These are phyloP conservation scores for Heliconius himera DNA, from an alignment of 1,140 invertebrate genomes.

Conservation along the genomic window DNA sequence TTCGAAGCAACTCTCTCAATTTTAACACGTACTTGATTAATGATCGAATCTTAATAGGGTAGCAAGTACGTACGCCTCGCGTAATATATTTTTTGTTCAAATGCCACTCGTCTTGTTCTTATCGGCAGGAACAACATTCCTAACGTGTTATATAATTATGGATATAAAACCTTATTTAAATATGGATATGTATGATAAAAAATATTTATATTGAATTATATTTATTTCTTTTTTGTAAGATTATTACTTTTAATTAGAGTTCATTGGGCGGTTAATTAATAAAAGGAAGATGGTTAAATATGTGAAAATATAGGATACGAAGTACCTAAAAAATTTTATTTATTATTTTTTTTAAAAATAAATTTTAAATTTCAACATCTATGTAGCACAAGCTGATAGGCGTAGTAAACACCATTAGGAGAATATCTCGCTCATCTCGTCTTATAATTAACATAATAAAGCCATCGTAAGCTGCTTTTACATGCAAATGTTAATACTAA, in stretches of 20 bases:
- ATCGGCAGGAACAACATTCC: background rate
- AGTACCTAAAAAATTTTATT: background rate
- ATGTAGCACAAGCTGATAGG: background rate
- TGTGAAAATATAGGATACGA: background rate
- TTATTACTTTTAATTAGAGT: background rate
- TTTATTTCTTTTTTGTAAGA: background rate
- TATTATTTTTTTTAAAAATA: too few species aligned
- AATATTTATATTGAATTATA: background rate
- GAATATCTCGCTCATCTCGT: background rate
- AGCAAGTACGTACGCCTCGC: background rate
- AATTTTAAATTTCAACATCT: too few species aligned
- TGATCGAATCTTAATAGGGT: background rate
- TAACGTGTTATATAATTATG: background rate
- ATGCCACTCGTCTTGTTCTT: background rate
- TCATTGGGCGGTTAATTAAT: background rate
- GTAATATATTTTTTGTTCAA: background rate
- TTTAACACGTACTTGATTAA: constrained; percentile 7
- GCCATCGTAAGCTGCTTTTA: background rate
- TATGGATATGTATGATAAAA: background rate
- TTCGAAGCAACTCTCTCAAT: constrained; percentile 17
- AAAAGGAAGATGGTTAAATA: too few species aligned
- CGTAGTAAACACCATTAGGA: background rate
- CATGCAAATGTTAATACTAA: background rate
- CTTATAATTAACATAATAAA: background rate
- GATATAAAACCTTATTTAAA: background rate